These are phyloP conservation scores for Hyles lineata DNA, from an alignment of 2,888 invertebrate species.

Conservation along the genomic window DNA sequence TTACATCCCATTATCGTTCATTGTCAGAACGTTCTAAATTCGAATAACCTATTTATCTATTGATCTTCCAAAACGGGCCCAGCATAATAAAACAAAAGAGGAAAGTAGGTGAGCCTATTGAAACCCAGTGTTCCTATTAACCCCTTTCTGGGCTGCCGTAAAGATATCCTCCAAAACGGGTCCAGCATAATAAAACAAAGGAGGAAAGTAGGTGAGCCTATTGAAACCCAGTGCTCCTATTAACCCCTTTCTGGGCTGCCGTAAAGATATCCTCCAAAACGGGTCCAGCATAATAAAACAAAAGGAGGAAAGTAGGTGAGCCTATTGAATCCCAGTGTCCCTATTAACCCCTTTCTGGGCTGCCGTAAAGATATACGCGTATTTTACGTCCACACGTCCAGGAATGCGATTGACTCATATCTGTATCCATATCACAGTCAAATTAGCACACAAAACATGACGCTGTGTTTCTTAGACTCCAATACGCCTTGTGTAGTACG, in stretches of 20 bases:
- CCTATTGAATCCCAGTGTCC: neutral
- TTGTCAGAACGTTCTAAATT: neutral
- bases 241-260: neutral
- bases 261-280: neutral
- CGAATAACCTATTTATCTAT: neutral
- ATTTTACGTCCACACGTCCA: slow-evolving; percentile 12
- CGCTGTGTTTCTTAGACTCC: slow-evolving; percentile 13
- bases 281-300: neutral
- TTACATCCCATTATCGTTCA: neutral
- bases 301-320: neutral
- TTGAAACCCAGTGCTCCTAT: neutral
- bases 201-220: neutral
- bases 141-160: neutral
- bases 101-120: slow-evolving; percentile 5
- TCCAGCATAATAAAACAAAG: neutral
- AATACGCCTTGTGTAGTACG: slow-evolving; percentile 11
- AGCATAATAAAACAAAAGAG: neutral
- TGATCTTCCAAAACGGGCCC: too few species aligned
- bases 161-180: neutral
- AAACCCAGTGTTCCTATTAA: neutral
- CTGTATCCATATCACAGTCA: slow-evolving; percentile 17
- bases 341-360: neutral
- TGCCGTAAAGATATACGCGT: neutral
- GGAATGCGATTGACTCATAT: slow-evolving; percentile 30
- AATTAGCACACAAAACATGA: slow-evolving; percentile 32